Percentiles rank a stretch among this genome's conserved stretches.
Conservation (phyloP, 2,888 invertebrate genomes). For the Acanthopleura granulata region DNA sequence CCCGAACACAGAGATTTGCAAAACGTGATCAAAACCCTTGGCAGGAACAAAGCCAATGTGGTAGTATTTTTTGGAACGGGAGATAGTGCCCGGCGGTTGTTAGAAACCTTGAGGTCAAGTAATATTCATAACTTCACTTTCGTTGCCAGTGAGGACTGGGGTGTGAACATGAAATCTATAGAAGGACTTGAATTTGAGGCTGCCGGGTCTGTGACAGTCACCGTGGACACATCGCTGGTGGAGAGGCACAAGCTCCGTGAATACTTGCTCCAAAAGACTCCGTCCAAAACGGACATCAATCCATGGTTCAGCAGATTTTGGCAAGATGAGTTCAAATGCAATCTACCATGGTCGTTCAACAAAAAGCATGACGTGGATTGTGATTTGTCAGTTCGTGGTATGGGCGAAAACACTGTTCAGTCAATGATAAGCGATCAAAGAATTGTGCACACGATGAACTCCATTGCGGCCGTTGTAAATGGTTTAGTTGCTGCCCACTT, state of each 20-base stretch:
- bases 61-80: constrained; percentile 61
- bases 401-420: constrained; percentile 29
- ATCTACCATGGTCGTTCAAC: constrained; percentile 45
- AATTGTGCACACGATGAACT: constrained; percentile 50
- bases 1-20: constrained; percentile 27
- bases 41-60: constrained; percentile 37
- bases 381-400: not conserved
- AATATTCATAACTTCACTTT: constrained; percentile 42
- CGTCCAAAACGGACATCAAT: constrained; percentile 35
- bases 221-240: not conserved
- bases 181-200: constrained; percentile 32
- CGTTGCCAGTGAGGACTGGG: constrained; percentile 58
- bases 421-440: constrained; percentile 43
- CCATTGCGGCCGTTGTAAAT: constrained; percentile 47
- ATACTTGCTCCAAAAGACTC: constrained; percentile 35
- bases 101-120: constrained; percentile 36
- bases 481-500: constrained; percentile 31
- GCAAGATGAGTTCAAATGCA: constrained; percentile 52
- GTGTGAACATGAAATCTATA: constrained; percentile 40
- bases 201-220: not conserved
- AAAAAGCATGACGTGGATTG: constrained; percentile 6
- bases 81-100: constrained; percentile 38
- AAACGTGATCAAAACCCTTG: constrained; percentile 27
- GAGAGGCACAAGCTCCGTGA: not conserved
- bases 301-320: constrained; percentile 59